Evolutionary conservation across 2,888 invertebrate genomes (phyloP), one percentile per base, ranked within the genome.

Genomic region (Drosophila kambysellisi): DNA sequence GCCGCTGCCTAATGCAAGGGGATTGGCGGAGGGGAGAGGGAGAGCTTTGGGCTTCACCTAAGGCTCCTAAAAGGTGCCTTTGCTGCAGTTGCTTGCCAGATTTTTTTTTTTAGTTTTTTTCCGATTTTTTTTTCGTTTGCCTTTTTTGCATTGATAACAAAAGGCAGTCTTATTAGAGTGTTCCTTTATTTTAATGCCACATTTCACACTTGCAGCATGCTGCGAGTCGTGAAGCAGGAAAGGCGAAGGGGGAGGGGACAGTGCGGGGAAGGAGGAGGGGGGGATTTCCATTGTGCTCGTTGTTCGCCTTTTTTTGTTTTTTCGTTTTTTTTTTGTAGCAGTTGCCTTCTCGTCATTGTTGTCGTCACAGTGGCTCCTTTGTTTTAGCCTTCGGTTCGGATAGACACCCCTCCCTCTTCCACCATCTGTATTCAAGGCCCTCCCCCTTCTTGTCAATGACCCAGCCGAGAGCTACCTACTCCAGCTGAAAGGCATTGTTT

Each of bases 161-260:
- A 88, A 81, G 88, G 83, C 81, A 67, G 79, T 83, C 81, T 88
- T 85, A 85, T 85, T 85, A 85, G 88, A 85, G 85, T 83, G 85
- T 84, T 84, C 88, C 84, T 87, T 85, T 87, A 87, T 85, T 84
- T 87, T 82, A 87, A 85, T 87, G 82, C 84, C 85, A 85, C 88
- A 85, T 84, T 84, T 84, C 83, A 82, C 83, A 81, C 77, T 29
- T n/a, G 63, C 41, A 35, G 15, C 41, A 41, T 57, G 50, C 50
- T 50, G 50, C 29, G 9, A 53, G 59, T 43, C 46, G 12, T 39
- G 41, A 15, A 32, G 29, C 33, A 48, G 30, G 46, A 35, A 17
- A n/a, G 12, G 29, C 41, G 33, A 8, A 15, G 9, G 48, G 2
- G 39, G 25, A 15, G 46, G 15, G 62, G 30, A 43, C 12, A 43